Conservation (phyloP, 2,113 vertebrate genomes). For the Heterochromis multidens region DNA sequence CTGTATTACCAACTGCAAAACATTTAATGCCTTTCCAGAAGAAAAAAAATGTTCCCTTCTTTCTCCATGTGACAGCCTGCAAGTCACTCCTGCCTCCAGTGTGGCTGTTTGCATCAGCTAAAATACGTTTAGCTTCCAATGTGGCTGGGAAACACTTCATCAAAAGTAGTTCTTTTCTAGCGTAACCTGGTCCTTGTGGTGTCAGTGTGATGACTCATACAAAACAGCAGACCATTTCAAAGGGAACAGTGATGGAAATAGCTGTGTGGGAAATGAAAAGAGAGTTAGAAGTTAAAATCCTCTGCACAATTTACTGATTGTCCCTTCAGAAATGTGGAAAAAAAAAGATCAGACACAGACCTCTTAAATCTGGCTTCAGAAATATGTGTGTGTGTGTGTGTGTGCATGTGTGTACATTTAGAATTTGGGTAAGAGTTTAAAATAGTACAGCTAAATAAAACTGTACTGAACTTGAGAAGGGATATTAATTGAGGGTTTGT, state of each 20-base stretch:
- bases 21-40: not conserved
- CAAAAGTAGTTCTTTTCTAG: not conserved
- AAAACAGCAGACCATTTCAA: not conserved
- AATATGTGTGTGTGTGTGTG: not conserved
- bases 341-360: not conserved
- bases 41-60: not conserved
- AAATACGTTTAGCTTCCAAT: not conserved
- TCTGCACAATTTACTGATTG: not conserved
- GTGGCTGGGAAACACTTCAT: not conserved
- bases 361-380: not conserved
- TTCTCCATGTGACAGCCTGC: not conserved
- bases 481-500: not conserved
- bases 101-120: not conserved
- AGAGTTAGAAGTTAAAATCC: not conserved
- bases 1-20: not conserved
- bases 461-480: not conserved
- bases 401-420: not conserved
- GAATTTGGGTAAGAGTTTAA: not conserved
- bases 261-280: not conserved
- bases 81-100: not conserved
- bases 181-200: not conserved
- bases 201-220: not conserved
- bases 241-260: not conserved
- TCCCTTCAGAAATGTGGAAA: not conserved
- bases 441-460: not conserved